Conservation (phyloP, 2,797 vertebrate species). For the Myoxocephalus aenaeus region DNA sequence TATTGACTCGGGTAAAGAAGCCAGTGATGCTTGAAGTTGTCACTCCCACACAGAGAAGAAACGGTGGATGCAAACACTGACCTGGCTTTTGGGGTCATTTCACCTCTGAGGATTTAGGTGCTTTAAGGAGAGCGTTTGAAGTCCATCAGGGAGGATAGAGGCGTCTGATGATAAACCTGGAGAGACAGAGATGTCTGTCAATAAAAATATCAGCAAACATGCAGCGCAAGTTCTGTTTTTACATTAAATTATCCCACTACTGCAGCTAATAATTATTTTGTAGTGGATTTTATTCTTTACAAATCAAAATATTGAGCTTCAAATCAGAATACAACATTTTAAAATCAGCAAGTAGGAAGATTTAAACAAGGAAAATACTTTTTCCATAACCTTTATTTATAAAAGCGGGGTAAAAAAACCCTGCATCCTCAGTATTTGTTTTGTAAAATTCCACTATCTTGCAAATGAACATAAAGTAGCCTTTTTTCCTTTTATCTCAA, state of each 20-base stretch:
- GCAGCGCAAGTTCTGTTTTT: neutral
- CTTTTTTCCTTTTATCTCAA: neutral
- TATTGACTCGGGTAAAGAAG: slow-evolving; percentile 38
- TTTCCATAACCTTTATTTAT: neutral
- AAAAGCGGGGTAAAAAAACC: neutral
- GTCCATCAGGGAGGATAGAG: slow-evolving; percentile 63
- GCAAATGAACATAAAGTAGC: neutral
- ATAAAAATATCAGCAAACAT: neutral
- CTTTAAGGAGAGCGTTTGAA: slow-evolving; percentile 61
- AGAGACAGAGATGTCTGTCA: slow-evolving; percentile 52
- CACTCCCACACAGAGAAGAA: slow-evolving; percentile 35
- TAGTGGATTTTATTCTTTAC: neutral
- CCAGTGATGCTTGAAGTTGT: slow-evolving; percentile 46
- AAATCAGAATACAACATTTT: neutral
- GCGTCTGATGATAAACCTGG: slow-evolving; percentile 34
- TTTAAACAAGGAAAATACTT: neutral
- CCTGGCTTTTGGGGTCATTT: slow-evolving; percentile 78
- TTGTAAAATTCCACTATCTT: neutral
- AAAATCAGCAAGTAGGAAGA: neutral
- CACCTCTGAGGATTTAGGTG: slow-evolving; percentile 69
- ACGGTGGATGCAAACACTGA: slow-evolving; percentile 53
- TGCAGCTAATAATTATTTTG: neutral
- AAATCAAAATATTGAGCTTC: neutral
- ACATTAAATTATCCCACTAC: neutral
- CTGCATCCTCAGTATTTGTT: neutral